Percentiles rank a stretch among this genome's conserved stretches.
Evolutionary conservation across 1,140 invertebrate genomes (phyloP).

Genomic region (Diabrotica virgifera): DNA sequence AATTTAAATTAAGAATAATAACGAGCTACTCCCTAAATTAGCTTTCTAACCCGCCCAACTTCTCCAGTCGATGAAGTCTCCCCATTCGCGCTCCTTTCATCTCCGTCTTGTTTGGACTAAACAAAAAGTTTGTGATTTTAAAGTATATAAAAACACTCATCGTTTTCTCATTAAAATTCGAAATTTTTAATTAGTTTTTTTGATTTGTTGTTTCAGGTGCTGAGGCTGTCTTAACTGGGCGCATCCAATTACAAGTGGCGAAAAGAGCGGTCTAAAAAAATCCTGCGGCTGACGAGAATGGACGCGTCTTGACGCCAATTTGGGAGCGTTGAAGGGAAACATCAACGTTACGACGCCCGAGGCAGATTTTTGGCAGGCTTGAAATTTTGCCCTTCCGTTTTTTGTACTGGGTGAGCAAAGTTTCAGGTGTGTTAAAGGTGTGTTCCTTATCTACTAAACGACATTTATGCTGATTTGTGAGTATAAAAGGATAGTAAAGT

Average conservation of each 20-base stretch:
- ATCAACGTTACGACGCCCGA: neutral
- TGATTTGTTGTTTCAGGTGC: constrained; percentile 15
- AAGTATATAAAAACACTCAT: neutral
- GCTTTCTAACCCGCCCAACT: too few relatives aligned
- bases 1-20: too few relatives aligned
- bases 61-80: too few relatives aligned
- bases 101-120: too few relatives aligned
- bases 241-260: constrained; percentile 4
- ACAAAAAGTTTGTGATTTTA: neutral
- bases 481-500: too few relatives aligned
- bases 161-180: too few relatives aligned
- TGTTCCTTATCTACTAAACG: constrained; percentile 2
- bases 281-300: neutral
- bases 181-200: constrained; percentile 19
- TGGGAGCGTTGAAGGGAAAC: neutral
- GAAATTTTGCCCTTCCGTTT: constrained; percentile 47
- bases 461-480: neutral
- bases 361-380: constrained; percentile 39
- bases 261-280: neutral
- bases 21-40: too few relatives aligned
- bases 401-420: constrained; percentile 47
- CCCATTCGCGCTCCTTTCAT: too few relatives aligned
- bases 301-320: constrained; percentile 1
- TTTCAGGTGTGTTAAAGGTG: constrained; percentile 46
- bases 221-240: neutral